phyloP scores from a whole-genome alignment of 2,113 vertebrate genomes.

The Toxotes jaculatrix region DNA sequence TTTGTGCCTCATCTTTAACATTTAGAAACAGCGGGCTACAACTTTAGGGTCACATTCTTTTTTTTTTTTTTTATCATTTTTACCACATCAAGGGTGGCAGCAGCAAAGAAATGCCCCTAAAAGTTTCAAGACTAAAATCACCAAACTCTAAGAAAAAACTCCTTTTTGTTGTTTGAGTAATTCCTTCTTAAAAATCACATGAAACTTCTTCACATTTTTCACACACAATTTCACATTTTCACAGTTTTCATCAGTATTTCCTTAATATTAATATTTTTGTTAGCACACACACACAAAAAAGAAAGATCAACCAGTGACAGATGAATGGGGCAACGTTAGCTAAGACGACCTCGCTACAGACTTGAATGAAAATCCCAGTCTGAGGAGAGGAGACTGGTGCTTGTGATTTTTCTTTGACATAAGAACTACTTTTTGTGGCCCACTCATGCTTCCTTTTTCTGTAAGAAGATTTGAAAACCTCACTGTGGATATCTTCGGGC shows the following conservation, averaged over 20 bases:
- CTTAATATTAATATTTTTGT: not conserved
- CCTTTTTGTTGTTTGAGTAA: not conserved
- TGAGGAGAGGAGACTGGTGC: not conserved
- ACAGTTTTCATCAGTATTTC: not conserved
- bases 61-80: not conserved
- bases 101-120: not conserved
- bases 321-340: not conserved
- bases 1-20: constrained; percentile 13
- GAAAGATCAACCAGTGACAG: not conserved
- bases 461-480: constrained; percentile 15
- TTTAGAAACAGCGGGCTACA: constrained; percentile 14
- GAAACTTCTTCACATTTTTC: not conserved
- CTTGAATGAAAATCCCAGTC: constrained; percentile 4
- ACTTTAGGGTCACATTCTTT: constrained; percentile 16
- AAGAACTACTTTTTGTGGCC: not conserved
- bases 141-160: not conserved
- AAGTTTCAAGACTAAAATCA: not conserved
- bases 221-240: not conserved
- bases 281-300: not conserved
- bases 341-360: not conserved
- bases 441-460: constrained; percentile 15
- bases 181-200: not conserved
- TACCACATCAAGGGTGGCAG: not conserved
- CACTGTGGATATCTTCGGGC: not conserved
- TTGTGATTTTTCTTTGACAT: constrained; percentile 18